Evolutionary conservation across 2,888 invertebrate species (phyloP), one percentile per base, ranked within the genome.

Genomic region (Xestia sexstrigata): DNA sequence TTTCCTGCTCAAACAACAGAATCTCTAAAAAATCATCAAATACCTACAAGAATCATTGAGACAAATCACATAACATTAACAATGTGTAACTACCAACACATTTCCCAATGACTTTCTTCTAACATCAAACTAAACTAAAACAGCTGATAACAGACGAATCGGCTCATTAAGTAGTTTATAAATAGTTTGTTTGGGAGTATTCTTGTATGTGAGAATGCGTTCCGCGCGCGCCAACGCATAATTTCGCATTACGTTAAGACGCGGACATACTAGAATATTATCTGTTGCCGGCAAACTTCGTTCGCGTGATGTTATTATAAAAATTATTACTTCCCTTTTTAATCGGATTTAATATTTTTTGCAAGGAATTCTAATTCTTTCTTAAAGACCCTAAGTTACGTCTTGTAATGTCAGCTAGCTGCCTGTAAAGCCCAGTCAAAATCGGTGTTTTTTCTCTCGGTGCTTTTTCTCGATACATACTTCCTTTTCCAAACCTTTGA

Each of bases 71-170:
- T 20, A 9, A 45, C 60, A 55, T 30, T 30, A 74, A 68, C 20
- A 74, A 63, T 55, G 7, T 63, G 26, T n/a, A n/a, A 63, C 35
- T 11, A 45, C 23, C 13, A 49, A 73, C 11, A 15, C 17, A 66
- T 78, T 49, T 42, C 20, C 6, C 2, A 52, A 60, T 35, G 11
- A 30, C 6, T 49, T 55, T 74, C 23, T 55, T 67, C n/a, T 63
- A 47, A 47, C 52, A 49, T 9, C 35, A 1, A 47, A 55, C 52
- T 17, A 35, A 66, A 81, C 35, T n/a, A 2, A 47, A 72, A 78
- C 80, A 79, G 68, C 70, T 82, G 84, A 84, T 76, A 79, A 70
- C 55, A 81, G 81, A 83, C 66, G 30, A 35, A 58, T 62, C 67
- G 0, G 62, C 62, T 84, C 81, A 77, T 83, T 81, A 83, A 62